Percentiles rank a stretch among this genome's conserved stretches.
phyloP scores from a whole-genome alignment of 1,140 invertebrate genomes.

The Aphis craccivora region DNA sequence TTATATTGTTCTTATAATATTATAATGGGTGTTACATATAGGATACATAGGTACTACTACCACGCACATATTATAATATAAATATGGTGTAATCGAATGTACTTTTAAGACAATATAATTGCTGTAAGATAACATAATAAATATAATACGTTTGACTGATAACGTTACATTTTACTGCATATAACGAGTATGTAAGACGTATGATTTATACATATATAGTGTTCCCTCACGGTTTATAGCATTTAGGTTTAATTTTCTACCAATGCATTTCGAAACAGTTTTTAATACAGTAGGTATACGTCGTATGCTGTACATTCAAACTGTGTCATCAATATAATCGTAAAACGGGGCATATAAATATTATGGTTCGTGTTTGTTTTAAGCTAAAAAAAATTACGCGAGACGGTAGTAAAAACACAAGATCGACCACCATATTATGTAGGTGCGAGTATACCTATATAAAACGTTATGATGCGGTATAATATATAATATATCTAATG shows the following conservation, averaged over 20 bases:
- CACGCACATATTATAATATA: neutral
- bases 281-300: neutral
- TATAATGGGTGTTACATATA: no score
- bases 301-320: neutral
- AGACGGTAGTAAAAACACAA: slow-evolving; percentile 14
- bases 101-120: neutral
- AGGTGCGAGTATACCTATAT: neutral
- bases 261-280: neutral
- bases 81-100: neutral
- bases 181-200: no score
- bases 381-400: neutral
- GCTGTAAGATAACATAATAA: no score
- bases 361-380: neutral
- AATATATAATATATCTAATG: neutral
- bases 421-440: neutral
- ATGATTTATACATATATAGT: neutral
- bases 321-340: neutral
- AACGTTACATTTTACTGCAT: neutral
- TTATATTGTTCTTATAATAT: neutral
- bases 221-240: neutral
- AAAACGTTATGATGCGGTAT: neutral
- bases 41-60: neutral
- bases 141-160: no score
- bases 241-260: neutral
- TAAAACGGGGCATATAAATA: neutral